phyloP scores from a whole-genome alignment of 2,888 invertebrate genomes.

The Ferrisia virgata region DNA sequence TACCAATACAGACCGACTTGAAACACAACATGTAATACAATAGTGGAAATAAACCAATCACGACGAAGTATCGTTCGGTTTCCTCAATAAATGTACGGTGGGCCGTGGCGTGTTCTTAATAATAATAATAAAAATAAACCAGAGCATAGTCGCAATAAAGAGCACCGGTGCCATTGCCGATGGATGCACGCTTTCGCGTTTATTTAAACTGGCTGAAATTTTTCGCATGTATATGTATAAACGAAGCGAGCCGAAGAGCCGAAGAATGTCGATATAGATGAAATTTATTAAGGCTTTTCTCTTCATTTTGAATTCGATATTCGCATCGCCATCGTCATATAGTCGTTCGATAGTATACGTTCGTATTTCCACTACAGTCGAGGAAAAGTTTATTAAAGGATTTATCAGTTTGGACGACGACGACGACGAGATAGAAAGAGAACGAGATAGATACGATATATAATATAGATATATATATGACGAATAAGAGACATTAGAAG shows the following conservation, averaged over 20 bases:
- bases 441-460: background rate
- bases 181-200: background rate
- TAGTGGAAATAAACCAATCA: background rate
- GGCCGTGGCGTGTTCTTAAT: constrained; percentile 1
- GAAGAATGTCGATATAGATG: background rate
- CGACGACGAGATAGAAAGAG: background rate
- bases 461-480: background rate
- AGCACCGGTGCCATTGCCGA: background rate
- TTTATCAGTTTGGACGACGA: constrained; percentile 1
- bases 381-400: constrained; percentile 23
- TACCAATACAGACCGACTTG: too few species aligned
- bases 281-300: constrained; percentile 30
- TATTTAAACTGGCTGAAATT: background rate
- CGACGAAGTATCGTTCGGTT: background rate
- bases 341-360: background rate
- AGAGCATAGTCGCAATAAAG: constrained; percentile 17
- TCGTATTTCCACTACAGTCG: background rate
- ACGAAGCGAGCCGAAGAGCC: too few species aligned
- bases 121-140: constrained; percentile 29
- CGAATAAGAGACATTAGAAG: constrained; percentile 21
- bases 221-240: too few species aligned
- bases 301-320: constrained; percentile 28
- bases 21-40: too few species aligned
- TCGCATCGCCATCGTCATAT: background rate
- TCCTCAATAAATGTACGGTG: background rate